Evolutionary conservation across 2,888 invertebrate genomes (phyloP), one percentile per base, ranked within the genome.

Genomic region (Corbicula japonica): DNA sequence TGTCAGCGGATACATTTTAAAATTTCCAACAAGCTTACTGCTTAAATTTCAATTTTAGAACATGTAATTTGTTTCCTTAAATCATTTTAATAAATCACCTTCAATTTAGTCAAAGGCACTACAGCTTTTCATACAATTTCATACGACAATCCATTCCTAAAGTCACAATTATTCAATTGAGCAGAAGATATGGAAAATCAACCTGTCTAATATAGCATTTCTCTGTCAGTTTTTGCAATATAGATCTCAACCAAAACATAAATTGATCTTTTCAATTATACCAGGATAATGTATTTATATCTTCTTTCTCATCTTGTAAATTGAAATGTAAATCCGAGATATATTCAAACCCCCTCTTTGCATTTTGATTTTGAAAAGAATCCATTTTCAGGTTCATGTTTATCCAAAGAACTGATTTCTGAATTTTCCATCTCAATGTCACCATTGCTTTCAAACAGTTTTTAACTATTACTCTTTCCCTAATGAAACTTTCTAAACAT

Each of bases 1-100:
- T 34, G 76, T 80, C 35, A 80, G 70, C n/a, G 83, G 80, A 61
- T 73, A 80, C 83, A 83, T 83, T 58, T 68, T 70, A 12, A 50
- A 30, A 32, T 58, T 58, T 21, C 23, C 35, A 58, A 21, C 46
- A 46, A 18, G 2, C n/a, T n/a, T n/a, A n/a, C n/a, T n/a, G n/a
- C n/a, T n/a, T n/a, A n/a, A n/a, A n/a, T n/a, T n/a, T n/a, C n/a
- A n/a, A n/a, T n/a, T n/a, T n/a, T n/a, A n/a, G n/a, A n/a, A n/a
- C n/a, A n/a, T n/a, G n/a, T n/a, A n/a, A n/a, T n/a, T n/a, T n/a
- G n/a, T n/a, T n/a, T n/a, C n/a, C n/a, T n/a, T n/a, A n/a, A n/a
- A n/a, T n/a, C n/a, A n/a, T n/a, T n/a, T n/a, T n/a, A n/a, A n/a
- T n/a, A n/a, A n/a, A n/a, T n/a, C n/a, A n/a, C n/a, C n/a, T n/a